Base-by-base conservation (phyloP, 2,888 invertebrate genomes). In the Bellardia bayeri region DNA sequence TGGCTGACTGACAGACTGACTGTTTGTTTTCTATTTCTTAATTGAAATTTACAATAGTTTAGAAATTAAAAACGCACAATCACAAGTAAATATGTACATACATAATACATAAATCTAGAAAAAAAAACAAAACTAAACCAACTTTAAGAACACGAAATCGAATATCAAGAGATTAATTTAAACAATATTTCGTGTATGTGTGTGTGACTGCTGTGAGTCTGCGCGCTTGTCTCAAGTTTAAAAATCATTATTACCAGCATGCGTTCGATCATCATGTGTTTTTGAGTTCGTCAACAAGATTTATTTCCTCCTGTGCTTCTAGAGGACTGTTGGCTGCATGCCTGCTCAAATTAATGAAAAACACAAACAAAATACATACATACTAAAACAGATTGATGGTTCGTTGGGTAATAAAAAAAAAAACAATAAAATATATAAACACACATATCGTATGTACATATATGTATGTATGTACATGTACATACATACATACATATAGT, bases 141-240 rank as follows among this genome's bases (percentile, higher is more conserved):
- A 40, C 37, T 66, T 74, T 37, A 30, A 54, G 42, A 69, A 75
- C 54, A 42, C 30, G 30, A 54, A 61, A 63, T 69, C 76, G 54
- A 82, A 69, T 82, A 51, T 33, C 82, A 69, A 42, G 82, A 76
- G 82, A 82, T 82, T 76, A 75, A 82, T 74, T 82, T 66, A 45
- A 56, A 11, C 4, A 51, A 51, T 51, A 68, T 33, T 16, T n/a
- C 11, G 37, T 61, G 42, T 45, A n/a, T 78, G 2, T 16, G 8
- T 72, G 61, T 23, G 14, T 30, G 14, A 14, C 2, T 23, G 23
- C 23, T 23, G 33, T 33, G 33, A 37, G 37, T 37, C 37, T 56
- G 3, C 11, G 23, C 23, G 56, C 23, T 56, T 23, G 56, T 16
- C 23, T 16, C 16, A 58, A 40, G 42, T 79, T 69, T 63, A 23